Evolutionary conservation across 1,140 invertebrate species (phyloP).

Genomic region (Whitmania pigra): DNA sequence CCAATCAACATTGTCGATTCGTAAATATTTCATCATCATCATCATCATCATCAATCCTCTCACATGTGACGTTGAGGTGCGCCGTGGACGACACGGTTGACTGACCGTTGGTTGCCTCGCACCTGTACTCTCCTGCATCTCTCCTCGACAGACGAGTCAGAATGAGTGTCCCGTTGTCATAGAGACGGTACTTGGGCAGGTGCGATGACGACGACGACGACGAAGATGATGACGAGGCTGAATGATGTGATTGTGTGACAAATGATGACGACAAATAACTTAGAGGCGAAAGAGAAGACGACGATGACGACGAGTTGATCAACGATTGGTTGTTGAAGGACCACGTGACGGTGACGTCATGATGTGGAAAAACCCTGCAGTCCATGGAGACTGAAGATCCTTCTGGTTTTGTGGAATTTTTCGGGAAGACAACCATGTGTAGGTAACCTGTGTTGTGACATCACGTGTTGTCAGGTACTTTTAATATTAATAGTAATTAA

Average conservation of each 20-base stretch:
- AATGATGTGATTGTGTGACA: neutral
- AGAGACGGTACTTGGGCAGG: neutral
- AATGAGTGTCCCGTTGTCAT: neutral
- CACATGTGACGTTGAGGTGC: no score
- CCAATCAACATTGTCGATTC: neutral
- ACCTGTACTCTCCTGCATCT: neutral
- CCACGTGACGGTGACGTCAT: conserved; percentile 5
- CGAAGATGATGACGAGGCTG: neutral
- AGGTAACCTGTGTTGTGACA: neutral
- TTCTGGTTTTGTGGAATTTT: neutral
- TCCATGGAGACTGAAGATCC: neutral
- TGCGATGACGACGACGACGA: neutral
- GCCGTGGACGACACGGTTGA: no score
- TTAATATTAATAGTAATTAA: no score
- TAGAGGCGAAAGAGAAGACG: neutral
- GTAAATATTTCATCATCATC: neutral
- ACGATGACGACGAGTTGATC: neutral
- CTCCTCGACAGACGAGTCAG: neutral
- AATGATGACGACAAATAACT: neutral
- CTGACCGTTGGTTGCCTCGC: neutral
- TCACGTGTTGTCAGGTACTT: no score
- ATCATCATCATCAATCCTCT: neutral
- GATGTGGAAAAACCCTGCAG: neutral
- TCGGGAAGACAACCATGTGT: neutral
- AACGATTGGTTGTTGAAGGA: neutral